Conservation (phyloP, 2,888 invertebrate genomes). For the Agrotis puta region DNA sequence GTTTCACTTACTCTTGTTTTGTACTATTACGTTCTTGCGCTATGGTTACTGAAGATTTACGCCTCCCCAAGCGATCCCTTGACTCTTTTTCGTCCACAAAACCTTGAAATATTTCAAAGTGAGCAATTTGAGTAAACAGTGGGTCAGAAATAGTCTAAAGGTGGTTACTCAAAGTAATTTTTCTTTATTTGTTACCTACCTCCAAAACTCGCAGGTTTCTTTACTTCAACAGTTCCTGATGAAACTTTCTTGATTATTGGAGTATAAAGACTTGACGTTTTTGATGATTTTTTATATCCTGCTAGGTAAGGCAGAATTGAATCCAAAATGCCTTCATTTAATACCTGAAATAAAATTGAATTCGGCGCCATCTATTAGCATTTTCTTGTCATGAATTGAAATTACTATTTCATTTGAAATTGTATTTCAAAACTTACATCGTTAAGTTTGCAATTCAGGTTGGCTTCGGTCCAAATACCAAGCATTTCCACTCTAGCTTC, state of each 20-base stretch:
- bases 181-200: slow-evolving; percentile 70
- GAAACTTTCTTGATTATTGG: slow-evolving; percentile 90
- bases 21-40: slow-evolving; percentile 82
- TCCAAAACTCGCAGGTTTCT: slow-evolving; percentile 89
- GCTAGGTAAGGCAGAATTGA: slow-evolving; percentile 95
- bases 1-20: slow-evolving; percentile 88
- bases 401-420: neutral
- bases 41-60: slow-evolving; percentile 85
- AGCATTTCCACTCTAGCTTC: slow-evolving; percentile 87
- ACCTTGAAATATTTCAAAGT: slow-evolving; percentile 71
- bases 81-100: slow-evolving; percentile 87
- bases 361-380: slow-evolving; percentile 75
- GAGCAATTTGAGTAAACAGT: neutral
- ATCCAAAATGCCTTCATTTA: slow-evolving; percentile 96
- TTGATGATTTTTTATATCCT: slow-evolving; percentile 89
- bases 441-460: slow-evolving; percentile 88
- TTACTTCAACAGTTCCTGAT: slow-evolving; percentile 81
- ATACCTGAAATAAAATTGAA: slow-evolving; percentile 88
- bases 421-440: slow-evolving; percentile 77
- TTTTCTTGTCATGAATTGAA: neutral
- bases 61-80: slow-evolving; percentile 86
- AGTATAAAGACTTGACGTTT: slow-evolving; percentile 88
- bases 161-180: neutral
- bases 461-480: slow-evolving; percentile 88
- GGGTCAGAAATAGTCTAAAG: no score